Base-by-base conservation (phyloP, 1,140 invertebrate genomes). In the Lasaia peninsularis region DNA sequence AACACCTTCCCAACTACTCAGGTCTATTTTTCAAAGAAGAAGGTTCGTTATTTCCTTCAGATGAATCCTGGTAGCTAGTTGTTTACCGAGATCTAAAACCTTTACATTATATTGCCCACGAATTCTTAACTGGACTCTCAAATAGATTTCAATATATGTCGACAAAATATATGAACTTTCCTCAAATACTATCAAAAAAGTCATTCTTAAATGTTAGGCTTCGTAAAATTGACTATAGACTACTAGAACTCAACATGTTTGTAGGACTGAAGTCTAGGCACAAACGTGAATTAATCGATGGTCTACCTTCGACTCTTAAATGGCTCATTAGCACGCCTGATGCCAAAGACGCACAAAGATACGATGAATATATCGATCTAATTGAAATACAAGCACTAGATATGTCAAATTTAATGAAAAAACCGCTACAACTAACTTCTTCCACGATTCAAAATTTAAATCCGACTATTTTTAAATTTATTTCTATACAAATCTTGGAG, bases 1-100 rank as follows among this genome's bases (percentile, higher is more conserved):
- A 58, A 51, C 28, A 31, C 0, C 11, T 57, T 6, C 28, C 55
- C 34, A n/a, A 40, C 33, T 37, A 49, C 14, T 51, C 55, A 28
- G 48, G 48, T 11, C 20, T 24, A 2, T 50, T 50, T 12, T 50
- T 28, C 12, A 24, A 24, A 11, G 48, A 68, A 28, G 57, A 68
- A 62, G 53, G 56, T 2, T 12, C 2, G 6, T 28, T 65, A 8
- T 11, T 34, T 8, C 18, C 60, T 9, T 63, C 61, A 7, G 62
- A 62, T 14, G 52, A 52, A 35, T 62, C 61, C 20, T 66, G 64
- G 59, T 64, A 70, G 59, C 34, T 70, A 1, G 34, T 70, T 0
- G 14, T 70, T 2, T 66, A 50, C 12, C 24, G 28, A 50, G 20
- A 70, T 12, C 16, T 67, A 16, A 34, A 61, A 67, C 62, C 68